Base-by-base conservation (phyloP, 2,888 invertebrate species). In the Eudemis profundana region DNA sequence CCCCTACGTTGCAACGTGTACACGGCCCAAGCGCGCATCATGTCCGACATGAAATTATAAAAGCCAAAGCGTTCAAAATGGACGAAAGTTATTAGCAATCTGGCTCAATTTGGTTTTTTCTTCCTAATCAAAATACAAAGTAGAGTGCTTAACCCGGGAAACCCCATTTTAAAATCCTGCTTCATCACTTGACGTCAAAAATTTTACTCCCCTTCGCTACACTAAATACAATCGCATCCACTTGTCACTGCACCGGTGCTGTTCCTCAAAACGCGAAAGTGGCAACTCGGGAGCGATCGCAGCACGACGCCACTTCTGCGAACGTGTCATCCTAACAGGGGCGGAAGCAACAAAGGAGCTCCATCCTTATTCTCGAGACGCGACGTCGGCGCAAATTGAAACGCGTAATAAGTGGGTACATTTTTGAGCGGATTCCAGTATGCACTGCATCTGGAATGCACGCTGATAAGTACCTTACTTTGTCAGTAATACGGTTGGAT, bases 381-480 rank as follows among this genome's bases (percentile, higher is more conserved):
- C 54, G 33, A 23, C 27, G 23, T 1, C 46, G 36, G 23, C 21
- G 46, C n/a, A 54, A 54, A 62, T 54, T 54, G 61, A 54, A 51
- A 36, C 53, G 17, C 15, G 44, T 17, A 53, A 33, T 61, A 61
- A 62, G 27, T 62, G 53, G 61, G 27, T 27, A 50, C 46, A 62
- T 62, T 54, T 27, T 38, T 44, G 21, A 46, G 38, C 8, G 27
- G 12, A 46, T 54, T 46, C 46, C 15, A 36, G 53, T 38, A 46
- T 62, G 49, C 29, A 17, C 38, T 14, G 60, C 19, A 61, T 21
- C 4, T n/a, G 33, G 8, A 33, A 2, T 10, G 2, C 36, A 12
- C 14, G 33, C 38, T 19, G 12, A 23, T n/a, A 14, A 10, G 46
- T 2, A 17, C 61, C 36, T 14, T 54, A 23, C 8, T 27, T 4